Base-by-base conservation (phyloP, 2,888 invertebrate species). In the Acleris cristana region DNA sequence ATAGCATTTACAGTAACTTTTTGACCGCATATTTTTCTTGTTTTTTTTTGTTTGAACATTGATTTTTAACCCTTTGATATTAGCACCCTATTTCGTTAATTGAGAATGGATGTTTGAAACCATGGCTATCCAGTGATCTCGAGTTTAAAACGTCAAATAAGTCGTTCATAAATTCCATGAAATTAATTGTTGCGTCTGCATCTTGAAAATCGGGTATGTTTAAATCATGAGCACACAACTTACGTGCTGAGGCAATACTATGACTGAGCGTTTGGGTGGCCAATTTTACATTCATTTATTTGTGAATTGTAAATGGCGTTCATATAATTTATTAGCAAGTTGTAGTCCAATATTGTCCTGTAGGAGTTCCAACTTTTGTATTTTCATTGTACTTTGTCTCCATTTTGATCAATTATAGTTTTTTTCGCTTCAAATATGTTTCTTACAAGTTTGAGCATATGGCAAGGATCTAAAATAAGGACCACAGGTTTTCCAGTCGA, bases 121-220 rank as follows among this genome's bases (percentile, higher is more conserved):
- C 68, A 52, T 51, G 68, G 6, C 54, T 0, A 23, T 23, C 4
- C 23, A 70, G 21, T 59, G 60, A 65, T 14, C 66, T 30, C 12
- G 69, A 53, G 61, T 73, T 72, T 12, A 73, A 49, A 8, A 73
- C 52, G 58, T 73, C 73, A 44, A 74, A 72, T 18, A 71, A 16
- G 4, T 23, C 23, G 23, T 73, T 72, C 1, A 73, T 65, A 45
- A 54, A 65, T 52, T 48, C 18, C 16, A 73, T 68, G 40, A 73
- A 72, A 10, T 65, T 57, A 10, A 65, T 64, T 8, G 72, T 72
- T 2, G 67, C 62, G 0, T 34, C 54, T 2, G 56, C 65, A 44
- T 62, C 23, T 14, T 51, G 0, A 63, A 73, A 75, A n/a, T 57
- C 34, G 0, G 19, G 18, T 5, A 73, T 2, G 4, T 63, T 55